Conservation (phyloP, 2,888 invertebrate genomes). For the Scaptomyza cyrtandrae region DNA sequence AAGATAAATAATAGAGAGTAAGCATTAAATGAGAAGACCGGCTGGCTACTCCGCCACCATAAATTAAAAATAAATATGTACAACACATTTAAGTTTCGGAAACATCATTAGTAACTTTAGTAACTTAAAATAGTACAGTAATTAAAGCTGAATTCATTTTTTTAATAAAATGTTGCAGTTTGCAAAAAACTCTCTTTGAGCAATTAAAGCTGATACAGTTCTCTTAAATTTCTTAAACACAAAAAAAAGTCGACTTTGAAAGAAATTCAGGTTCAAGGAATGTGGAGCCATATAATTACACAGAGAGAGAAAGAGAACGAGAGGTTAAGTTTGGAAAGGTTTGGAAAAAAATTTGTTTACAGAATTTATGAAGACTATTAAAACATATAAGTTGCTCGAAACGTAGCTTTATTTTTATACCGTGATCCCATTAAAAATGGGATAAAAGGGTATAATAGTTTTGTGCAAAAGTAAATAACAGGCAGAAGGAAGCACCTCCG, state of each 20-base stretch:
- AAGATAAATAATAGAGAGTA: constrained; percentile 34
- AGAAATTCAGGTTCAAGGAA: neutral
- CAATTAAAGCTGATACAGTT: neutral
- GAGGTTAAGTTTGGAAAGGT: neutral
- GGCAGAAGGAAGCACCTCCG: too few relatives aligned
- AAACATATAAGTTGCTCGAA: neutral
- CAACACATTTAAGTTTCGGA: neutral
- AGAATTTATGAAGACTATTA: too few relatives aligned
- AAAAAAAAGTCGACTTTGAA: neutral
- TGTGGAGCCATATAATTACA: neutral
- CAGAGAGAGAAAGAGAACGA: neutral
- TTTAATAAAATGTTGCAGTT: neutral
- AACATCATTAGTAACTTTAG: too few relatives aligned
- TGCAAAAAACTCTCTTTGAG: neutral
- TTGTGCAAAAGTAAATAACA: too few relatives aligned
- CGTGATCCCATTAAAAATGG: too few relatives aligned
- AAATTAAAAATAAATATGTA: neutral
- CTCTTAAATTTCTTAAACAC: neutral
- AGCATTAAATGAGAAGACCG: constrained; percentile 20
- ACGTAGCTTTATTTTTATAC: neutral
- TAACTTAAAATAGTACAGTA: too few relatives aligned
- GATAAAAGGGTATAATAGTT: too few relatives aligned
- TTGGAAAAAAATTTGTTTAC: neutral
- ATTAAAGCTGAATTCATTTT: neutral
- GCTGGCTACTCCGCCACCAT: constrained; percentile 1